A percentile compares a stretch with the other conserved stretches of the same genome.
phyloP scores from a whole-genome alignment of 2,888 invertebrate species.

The Tromatobia lineatoria region DNA sequence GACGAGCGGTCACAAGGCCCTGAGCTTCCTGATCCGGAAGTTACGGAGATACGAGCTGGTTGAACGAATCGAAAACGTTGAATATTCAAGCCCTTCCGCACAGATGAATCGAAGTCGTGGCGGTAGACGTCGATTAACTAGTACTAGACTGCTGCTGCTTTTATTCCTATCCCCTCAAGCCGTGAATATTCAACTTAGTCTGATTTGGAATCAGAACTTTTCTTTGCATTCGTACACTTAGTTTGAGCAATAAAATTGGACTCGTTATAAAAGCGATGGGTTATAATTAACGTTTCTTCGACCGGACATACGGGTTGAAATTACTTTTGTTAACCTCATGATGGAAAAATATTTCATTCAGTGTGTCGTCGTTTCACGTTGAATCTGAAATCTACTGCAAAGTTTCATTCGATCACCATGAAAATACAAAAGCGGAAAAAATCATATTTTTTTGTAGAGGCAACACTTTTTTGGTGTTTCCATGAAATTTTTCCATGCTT shows the following conservation, averaged over 20 bases:
- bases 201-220: constrained; percentile 46
- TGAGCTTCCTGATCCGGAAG: constrained; percentile 55
- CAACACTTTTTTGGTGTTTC: too few species aligned
- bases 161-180: constrained; percentile 17
- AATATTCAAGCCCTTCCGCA: constrained; percentile 75
- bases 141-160: constrained; percentile 24
- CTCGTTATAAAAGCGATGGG: not conserved
- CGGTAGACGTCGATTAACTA: constrained; percentile 48
- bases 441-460: too few species aligned
- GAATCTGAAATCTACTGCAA: too few species aligned
- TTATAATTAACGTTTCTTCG: not conserved
- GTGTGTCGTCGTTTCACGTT: too few species aligned
- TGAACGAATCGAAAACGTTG: constrained; percentile 73
- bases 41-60: constrained; percentile 62
- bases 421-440: too few species aligned
- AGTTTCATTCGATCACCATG: too few species aligned
- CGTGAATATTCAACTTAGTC: constrained; percentile 76
- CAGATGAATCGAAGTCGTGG: constrained; percentile 75
- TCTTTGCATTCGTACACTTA: constrained; percentile 21
- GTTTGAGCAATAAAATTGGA: not conserved
- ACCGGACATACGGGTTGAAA: not conserved
- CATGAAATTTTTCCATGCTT: too few species aligned
- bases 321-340: not conserved
- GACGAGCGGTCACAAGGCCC: constrained; percentile 34
- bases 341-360: too few species aligned